A percentile compares a stretch with the other conserved stretches of the same genome.
These are phyloP conservation scores for Phrynosoma blainvillii DNA, from an alignment of 2,113 vertebrate genomes.

Conservation along the genomic window DNA sequence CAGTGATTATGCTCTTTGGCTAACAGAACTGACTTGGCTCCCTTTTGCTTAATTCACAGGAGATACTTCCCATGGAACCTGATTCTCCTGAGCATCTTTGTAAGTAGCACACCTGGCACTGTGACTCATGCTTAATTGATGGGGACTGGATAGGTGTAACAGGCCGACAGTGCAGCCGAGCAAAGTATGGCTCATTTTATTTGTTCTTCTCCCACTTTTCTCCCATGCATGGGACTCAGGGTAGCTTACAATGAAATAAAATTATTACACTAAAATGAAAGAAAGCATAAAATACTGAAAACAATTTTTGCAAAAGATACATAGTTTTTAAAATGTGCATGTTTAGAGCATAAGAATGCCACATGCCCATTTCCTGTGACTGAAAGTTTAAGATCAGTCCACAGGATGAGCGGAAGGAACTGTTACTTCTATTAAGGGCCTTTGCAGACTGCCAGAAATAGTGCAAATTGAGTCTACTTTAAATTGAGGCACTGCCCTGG, in stretches of 20 bases:
- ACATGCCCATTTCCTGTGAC: background rate
- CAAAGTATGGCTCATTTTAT: background rate
- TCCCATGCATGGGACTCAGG: no score
- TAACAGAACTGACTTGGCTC: fast-evolving
- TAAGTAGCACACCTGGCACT: slow-evolving; percentile 75
- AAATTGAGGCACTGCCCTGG: no score
- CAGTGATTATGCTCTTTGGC: background rate
- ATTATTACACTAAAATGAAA: no score
- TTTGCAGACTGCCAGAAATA: no score
- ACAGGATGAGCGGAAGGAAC: background rate
- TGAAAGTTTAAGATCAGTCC: background rate
- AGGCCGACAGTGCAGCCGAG: background rate
- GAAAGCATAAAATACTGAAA: no score
- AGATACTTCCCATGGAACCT: slow-evolving; percentile 94
- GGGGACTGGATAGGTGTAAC: background rate
- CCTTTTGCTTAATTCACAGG: slow-evolving; percentile 75
- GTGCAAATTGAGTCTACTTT: no score
- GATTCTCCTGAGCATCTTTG: slow-evolving; percentile 90
- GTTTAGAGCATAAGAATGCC: background rate
- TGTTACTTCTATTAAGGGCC: background rate
- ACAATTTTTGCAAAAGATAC: no score
- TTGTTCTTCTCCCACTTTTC: no score
- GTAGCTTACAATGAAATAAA: no score
- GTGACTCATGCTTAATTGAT: background rate
- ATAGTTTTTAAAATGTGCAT: no score